Percentiles rank a stretch among this genome's conserved stretches.
phyloP scores from a whole-genome alignment of 2,888 invertebrate species.

The Chirona hameri region DNA sequence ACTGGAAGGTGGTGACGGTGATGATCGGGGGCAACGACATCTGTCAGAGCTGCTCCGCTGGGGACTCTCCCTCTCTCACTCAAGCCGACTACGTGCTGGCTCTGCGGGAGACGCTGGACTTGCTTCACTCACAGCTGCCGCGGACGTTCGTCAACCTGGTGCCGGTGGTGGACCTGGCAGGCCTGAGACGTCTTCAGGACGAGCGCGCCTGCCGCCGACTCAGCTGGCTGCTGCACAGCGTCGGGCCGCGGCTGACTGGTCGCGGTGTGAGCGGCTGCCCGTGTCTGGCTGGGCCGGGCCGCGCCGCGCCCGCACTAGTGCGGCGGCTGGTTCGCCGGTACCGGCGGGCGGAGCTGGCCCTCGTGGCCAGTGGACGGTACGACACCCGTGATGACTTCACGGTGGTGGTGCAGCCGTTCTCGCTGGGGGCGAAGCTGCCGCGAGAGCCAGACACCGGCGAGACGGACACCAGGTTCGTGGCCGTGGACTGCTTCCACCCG shows the following conservation, averaged over 20 bases:
- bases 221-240: constrained; percentile 49
- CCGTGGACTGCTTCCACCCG: constrained; percentile 61
- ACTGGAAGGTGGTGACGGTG: constrained; percentile 67
- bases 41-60: constrained; percentile 54
- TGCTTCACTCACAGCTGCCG: constrained; percentile 57
- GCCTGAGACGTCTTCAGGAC: constrained; percentile 48
- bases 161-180: constrained; percentile 51
- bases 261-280: constrained; percentile 52
- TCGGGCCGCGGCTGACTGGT: no score
- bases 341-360: constrained; percentile 54
- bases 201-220: constrained; percentile 48
- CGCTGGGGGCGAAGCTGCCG: constrained; percentile 42
- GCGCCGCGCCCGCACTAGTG: constrained; percentile 45
- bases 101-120: constrained; percentile 52
- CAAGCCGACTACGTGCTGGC: constrained; percentile 41
- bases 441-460: not conserved
- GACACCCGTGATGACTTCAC: constrained; percentile 56
- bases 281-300: constrained; percentile 53
- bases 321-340: constrained; percentile 54
- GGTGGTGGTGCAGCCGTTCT: constrained; percentile 54
- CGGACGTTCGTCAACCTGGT: constrained; percentile 58
- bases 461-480: constrained; percentile 54
- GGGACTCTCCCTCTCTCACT: not conserved
- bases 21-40: constrained; percentile 73
- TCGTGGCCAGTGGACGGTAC: constrained; percentile 52